A percentile compares a stretch with the other conserved stretches of the same genome.
phyloP scores from a whole-genome alignment of 1,140 invertebrate genomes.

The Temnothorax nylanderi region DNA sequence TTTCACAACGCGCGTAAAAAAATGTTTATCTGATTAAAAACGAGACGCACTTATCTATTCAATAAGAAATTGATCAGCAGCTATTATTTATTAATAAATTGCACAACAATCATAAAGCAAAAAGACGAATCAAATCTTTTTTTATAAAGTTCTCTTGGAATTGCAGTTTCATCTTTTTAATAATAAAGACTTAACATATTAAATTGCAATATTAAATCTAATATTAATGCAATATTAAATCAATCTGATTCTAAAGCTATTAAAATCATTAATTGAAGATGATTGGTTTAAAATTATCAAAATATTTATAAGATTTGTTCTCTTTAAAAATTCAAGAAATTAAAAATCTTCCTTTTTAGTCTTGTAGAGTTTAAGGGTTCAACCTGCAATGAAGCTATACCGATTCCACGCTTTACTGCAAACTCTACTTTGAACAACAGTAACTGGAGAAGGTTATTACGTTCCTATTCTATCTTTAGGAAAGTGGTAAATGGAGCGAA shows the following conservation, averaged over 20 bases:
- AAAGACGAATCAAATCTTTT: not conserved
- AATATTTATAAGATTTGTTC: not conserved
- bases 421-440: slow-evolving; percentile 7
- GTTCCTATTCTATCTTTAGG: not conserved
- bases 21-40: not conserved
- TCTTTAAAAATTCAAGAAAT: slow-evolving; percentile 5
- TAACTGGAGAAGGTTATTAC: slow-evolving; percentile 6
- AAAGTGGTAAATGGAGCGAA: slow-evolving; percentile 51
- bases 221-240: not conserved
- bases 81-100: not conserved
- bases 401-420: not conserved
- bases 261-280: not conserved
- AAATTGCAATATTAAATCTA: not conserved
- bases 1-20: not conserved
- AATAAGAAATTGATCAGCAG: not conserved
- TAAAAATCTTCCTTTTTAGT: not conserved
- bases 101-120: not conserved
- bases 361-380: not conserved
- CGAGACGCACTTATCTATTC: not conserved
- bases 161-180: not conserved
- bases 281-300: not conserved
- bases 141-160: not conserved
- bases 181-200: not conserved
- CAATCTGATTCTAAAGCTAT: not conserved
- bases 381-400: not conserved